Evolutionary conservation across 2,113 vertebrate species (phyloP).

Genomic region (Dipodomys stephensi): DNA sequence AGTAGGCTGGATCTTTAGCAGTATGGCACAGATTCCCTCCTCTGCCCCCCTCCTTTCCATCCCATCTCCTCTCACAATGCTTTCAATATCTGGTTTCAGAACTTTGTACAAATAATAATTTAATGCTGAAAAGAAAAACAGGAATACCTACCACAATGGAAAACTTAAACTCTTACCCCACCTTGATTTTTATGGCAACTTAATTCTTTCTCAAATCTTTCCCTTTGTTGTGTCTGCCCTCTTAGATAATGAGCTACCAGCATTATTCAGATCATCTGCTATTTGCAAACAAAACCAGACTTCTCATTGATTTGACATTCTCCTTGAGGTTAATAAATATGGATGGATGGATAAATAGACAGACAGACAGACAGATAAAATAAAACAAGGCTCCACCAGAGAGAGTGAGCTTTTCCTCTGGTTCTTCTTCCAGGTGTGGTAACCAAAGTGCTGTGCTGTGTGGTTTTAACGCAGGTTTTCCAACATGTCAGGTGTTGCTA

Average conservation of each 20-base stretch:
- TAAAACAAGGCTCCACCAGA: background rate
- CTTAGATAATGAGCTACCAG: background rate
- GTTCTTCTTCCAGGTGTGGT: constrained; percentile 64
- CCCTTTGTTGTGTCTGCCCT: background rate
- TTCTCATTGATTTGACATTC: constrained; percentile 51
- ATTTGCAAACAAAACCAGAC: constrained; percentile 23
- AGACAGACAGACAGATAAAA: constrained; percentile 32
- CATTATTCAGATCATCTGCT: background rate
- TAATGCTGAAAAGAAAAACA: too few species aligned
- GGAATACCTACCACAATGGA: background rate
- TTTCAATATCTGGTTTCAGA: too few species aligned
- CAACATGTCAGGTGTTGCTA: constrained; percentile 61
- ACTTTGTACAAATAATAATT: too few species aligned
- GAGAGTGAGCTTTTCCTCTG: constrained; percentile 36
- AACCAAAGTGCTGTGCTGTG: constrained; percentile 63
- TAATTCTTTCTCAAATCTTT: constrained; percentile 19
- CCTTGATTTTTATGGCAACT: background rate
- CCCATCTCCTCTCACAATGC: too few species aligned
- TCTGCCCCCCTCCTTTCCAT: too few species aligned
- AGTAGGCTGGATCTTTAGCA: too few species aligned
- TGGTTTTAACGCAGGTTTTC: constrained; percentile 68
- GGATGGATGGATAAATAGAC: too few species aligned
- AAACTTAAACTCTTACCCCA: background rate
- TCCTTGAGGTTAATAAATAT: constrained; percentile 52
- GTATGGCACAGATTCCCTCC: too few species aligned